Conservation (phyloP, 30 jellyfish, hydroid and myxozoan genomes). For the Pseudorhiza aurosa region DNA sequence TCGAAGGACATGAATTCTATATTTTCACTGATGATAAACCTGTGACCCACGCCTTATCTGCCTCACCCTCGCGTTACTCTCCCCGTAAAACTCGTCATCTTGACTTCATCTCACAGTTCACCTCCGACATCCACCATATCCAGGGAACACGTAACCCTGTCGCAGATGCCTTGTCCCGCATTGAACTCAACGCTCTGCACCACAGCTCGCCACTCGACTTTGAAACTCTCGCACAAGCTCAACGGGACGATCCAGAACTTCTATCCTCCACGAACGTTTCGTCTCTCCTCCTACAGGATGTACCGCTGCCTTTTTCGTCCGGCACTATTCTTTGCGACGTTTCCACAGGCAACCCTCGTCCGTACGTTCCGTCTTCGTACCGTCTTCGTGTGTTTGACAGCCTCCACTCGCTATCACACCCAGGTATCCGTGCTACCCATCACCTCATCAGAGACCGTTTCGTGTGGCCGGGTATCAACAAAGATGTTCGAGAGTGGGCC, state of each 20-base stretch:
- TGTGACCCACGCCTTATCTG: conserved; percentile 8
- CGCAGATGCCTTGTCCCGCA: conserved; percentile 63
- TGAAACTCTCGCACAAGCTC: conserved; percentile 49
- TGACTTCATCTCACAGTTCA: conserved; percentile 50
- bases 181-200: conserved; percentile 14
- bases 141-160: conserved; percentile 34
- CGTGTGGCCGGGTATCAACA: conserved; percentile 50
- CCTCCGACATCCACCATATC: conserved; percentile 32
- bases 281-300: conserved; percentile 4
- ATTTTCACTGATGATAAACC: conserved; percentile 41
- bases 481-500: conserved; percentile 48
- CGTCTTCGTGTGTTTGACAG: conserved; percentile 19
- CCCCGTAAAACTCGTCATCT: conserved; percentile 51
- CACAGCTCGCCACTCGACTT: too few relatives aligned
- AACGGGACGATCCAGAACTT: conserved; percentile 25
- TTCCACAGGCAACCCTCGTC: conserved; percentile 33
- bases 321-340: conserved; percentile 41
- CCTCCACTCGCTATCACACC: conserved; percentile 15
- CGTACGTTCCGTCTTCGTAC: conserved; percentile 37
- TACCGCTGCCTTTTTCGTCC: conserved; percentile 25
- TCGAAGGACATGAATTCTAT: conserved; percentile 55
- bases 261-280: neutral
- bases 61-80: conserved; percentile 22
- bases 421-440: conserved; percentile 35
- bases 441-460: conserved; percentile 25